A percentile compares a stretch with the other conserved stretches of the same genome.
Conservation (phyloP, 1,140 invertebrate species). For the Eurosta solidaginis region DNA sequence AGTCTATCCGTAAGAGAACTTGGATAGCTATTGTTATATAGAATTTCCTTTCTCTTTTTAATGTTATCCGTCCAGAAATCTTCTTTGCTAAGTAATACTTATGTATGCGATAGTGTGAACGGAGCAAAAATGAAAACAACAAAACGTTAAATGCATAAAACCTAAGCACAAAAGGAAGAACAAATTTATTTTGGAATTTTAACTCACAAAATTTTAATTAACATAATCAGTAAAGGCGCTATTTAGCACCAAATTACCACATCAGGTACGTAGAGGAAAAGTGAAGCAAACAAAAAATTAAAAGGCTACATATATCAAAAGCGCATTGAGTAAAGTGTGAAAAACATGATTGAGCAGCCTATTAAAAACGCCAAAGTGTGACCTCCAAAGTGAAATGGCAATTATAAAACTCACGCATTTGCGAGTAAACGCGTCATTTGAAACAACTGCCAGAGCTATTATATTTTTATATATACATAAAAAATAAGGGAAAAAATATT, state of each 20-base stretch:
- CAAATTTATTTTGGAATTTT: background rate
- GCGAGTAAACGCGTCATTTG: background rate
- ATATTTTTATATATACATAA: background rate
- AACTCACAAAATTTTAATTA: background rate
- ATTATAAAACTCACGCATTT: background rate
- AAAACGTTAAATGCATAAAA: background rate
- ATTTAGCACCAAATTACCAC: too few species aligned
- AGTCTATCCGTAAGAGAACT: too few species aligned
- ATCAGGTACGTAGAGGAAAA: too few species aligned
- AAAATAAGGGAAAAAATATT: background rate
- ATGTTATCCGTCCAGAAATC: too few species aligned
- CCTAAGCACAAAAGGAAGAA: background rate
- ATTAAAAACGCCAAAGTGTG: background rate
- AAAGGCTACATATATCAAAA: too few species aligned
- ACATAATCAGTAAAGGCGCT: background rate
- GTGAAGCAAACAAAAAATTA: too few species aligned
- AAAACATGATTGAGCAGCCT: background rate
- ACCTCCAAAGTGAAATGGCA: background rate
- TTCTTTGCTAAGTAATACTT: too few species aligned
- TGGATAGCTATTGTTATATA: too few species aligned
- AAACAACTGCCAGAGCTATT: background rate
- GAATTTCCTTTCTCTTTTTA: too few species aligned
- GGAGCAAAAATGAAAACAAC: too few species aligned
- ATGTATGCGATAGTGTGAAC: too few species aligned
- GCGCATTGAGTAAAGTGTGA: background rate